These are phyloP conservation scores for Mus spretus DNA, from an alignment of 2,797 vertebrate genomes.

Conservation along the genomic window DNA sequence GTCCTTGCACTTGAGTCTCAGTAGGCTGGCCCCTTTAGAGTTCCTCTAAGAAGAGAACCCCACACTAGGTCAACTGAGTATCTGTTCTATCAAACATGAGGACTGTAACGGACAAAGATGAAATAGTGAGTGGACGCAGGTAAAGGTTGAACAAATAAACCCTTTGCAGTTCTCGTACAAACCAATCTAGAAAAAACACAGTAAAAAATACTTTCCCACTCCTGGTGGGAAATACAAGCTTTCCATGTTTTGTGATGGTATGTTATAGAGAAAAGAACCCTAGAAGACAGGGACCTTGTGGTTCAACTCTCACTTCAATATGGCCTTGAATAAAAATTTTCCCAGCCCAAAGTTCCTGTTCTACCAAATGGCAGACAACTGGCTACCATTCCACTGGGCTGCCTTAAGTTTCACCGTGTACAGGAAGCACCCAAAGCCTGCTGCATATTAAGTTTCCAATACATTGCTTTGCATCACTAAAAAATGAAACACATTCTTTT, in stretches of 20 bases:
- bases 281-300: neutral
- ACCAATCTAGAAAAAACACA: constrained; percentile 33
- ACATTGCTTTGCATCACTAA: constrained; percentile 46
- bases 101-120: neutral
- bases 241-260: constrained; percentile 34
- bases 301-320: constrained; percentile 54
- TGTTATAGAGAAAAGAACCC: constrained; percentile 20
- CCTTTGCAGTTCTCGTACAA: constrained; percentile 18
- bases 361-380: neutral
- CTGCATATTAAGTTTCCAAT: neutral
- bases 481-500: neutral
- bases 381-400: neutral
- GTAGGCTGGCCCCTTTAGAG: constrained; percentile 11
- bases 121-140: neutral
- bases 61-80: constrained; percentile 35
- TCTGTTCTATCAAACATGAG: constrained; percentile 60
- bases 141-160: constrained; percentile 46
- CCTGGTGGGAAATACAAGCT: constrained; percentile 34
- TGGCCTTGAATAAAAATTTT: constrained; percentile 4
- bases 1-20: neutral
- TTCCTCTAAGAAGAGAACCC: constrained; percentile 63
- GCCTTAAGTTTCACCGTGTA: neutral
- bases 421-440: neutral
- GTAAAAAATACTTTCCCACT: neutral
- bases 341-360: neutral